Evolutionary conservation across 2,797 vertebrate genomes (phyloP).

Genomic region (Hemibagrus guttatus): DNA sequence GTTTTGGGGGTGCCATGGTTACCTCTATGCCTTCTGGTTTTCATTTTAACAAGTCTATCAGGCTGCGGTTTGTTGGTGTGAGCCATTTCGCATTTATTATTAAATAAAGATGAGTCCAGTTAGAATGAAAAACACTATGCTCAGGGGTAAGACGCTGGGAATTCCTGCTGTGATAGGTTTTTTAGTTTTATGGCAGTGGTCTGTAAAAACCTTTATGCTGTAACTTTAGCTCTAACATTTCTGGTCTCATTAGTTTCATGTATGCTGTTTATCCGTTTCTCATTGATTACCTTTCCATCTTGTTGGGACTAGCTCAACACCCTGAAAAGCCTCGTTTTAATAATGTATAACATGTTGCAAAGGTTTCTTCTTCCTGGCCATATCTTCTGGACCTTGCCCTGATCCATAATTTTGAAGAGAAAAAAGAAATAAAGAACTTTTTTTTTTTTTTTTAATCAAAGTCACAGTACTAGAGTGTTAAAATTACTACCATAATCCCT

Average conservation of each 20-base stretch:
- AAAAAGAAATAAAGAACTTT: neutral
- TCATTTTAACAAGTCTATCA: constrained; percentile 25
- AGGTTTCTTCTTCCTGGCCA: neutral
- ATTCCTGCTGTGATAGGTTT: neutral
- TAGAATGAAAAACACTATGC: constrained; percentile 39
- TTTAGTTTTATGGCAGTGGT: neutral
- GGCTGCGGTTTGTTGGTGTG: neutral
- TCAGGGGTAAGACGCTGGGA: constrained; percentile 36
- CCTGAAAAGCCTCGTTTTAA: neutral
- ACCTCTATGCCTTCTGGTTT: constrained; percentile 39
- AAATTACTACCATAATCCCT: neutral
- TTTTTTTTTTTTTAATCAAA: neutral
- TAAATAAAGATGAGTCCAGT: neutral
- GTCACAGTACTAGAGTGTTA: too few species aligned
- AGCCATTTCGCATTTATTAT: neutral
- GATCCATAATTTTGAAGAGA: neutral
- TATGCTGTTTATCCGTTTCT: neutral
- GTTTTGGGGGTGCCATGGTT: constrained; percentile 13
- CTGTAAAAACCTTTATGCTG: neutral
- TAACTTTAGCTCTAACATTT: neutral
- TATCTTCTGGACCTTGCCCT: neutral
- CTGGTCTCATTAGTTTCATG: neutral
- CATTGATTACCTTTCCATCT: neutral
- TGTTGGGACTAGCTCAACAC: neutral
- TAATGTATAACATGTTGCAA: neutral